Conservation (phyloP, 1,140 invertebrate genomes). For the Venustaconcha ellipsiformis region DNA sequence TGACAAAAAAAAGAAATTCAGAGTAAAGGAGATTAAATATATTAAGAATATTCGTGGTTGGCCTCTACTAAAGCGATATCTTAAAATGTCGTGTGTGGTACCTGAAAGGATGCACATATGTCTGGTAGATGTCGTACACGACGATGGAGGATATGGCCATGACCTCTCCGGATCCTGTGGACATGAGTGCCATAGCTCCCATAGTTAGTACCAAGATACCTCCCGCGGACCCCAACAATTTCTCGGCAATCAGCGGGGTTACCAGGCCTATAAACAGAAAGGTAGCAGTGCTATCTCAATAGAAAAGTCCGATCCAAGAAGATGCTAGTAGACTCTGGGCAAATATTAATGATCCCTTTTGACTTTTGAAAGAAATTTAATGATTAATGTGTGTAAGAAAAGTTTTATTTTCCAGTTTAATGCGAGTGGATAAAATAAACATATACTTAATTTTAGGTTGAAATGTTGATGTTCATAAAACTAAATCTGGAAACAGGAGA, state of each 20-base stretch:
- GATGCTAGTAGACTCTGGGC: background rate
- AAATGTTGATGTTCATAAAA: too few relatives aligned
- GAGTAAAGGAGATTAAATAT: slow-evolving; percentile 1
- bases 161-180: slow-evolving; percentile 68
- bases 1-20: background rate
- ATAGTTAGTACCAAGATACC: slow-evolving; percentile 66
- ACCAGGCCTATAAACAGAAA: slow-evolving; percentile 59
- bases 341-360: background rate
- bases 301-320: background rate
- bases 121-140: slow-evolving; percentile 70
- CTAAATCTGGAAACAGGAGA: too few relatives aligned
- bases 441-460: background rate
- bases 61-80: background rate
- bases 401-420: background rate
- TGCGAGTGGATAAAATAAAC: background rate
- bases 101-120: slow-evolving; percentile 64
- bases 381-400: background rate
- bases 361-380: background rate
- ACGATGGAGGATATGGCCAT: slow-evolving; percentile 70
- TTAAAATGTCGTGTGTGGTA: slow-evolving; percentile 11
- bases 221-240: slow-evolving; percentile 63
- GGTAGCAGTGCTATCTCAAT: slow-evolving; percentile 10
- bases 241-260: slow-evolving; percentile 65
- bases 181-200: slow-evolving; percentile 67
- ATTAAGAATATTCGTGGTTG: background rate